A percentile compares a stretch with the other conserved stretches of the same genome.
Conservation (phyloP, 2,888 invertebrate genomes). For the Caenorhabditis virilis region DNA sequence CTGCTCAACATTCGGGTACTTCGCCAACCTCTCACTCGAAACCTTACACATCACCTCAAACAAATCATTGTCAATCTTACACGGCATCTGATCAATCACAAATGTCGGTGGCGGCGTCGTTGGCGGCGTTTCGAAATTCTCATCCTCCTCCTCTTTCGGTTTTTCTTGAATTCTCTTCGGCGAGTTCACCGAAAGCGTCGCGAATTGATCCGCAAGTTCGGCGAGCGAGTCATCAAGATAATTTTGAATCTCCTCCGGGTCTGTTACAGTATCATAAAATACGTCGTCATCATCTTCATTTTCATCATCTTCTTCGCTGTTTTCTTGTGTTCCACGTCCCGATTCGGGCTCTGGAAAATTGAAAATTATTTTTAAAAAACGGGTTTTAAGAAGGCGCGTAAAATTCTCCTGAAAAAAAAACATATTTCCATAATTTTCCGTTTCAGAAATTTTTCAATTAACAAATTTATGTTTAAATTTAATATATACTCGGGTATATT, state of each 20-base stretch:
- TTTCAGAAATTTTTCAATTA: too few relatives aligned
- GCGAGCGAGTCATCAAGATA: slow-evolving; percentile 26
- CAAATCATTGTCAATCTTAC: slow-evolving; percentile 34
- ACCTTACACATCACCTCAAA: slow-evolving; percentile 19
- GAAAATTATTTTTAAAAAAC: too few relatives aligned
- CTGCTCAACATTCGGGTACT: slow-evolving; percentile 7
- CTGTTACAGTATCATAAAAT: slow-evolving; percentile 27
- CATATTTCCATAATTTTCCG: too few relatives aligned
- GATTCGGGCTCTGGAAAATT: too few relatives aligned
- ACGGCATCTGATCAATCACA: slow-evolving; percentile 30
- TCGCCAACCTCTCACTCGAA: neutral
- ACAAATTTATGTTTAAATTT: too few relatives aligned
- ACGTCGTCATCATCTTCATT: slow-evolving; percentile 14
- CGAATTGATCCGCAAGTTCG: slow-evolving; percentile 22
- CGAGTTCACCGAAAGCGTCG: slow-evolving; percentile 21
- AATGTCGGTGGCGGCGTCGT: slow-evolving; percentile 34
- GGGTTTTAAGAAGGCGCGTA: too few relatives aligned
- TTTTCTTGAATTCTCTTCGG: slow-evolving; percentile 7
- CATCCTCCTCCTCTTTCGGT: slow-evolving; percentile 9
- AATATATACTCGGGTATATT: too few relatives aligned
- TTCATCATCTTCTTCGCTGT: neutral
- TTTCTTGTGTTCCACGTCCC: too few relatives aligned
- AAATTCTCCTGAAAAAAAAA: too few relatives aligned
- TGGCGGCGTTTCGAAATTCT: slow-evolving; percentile 32
- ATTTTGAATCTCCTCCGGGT: neutral